Percentiles rank a stretch among this genome's conserved stretches.
Conservation (phyloP, 1,140 invertebrate species). For the Ladona fulva region DNA sequence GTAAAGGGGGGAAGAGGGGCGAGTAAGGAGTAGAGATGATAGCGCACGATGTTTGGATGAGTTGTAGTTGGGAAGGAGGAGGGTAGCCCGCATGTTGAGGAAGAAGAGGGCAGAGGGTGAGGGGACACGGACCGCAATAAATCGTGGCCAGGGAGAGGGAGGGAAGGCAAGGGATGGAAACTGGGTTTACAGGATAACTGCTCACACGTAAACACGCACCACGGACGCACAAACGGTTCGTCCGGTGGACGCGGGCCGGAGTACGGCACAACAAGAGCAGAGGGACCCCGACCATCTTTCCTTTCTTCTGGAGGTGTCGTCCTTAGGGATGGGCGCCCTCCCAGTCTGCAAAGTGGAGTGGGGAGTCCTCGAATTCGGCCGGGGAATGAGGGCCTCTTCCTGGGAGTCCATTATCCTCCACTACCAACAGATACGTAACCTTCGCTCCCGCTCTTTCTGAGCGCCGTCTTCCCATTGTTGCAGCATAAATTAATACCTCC, state of each 20-base stretch:
- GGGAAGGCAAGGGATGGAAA: not conserved
- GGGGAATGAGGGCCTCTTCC: not conserved
- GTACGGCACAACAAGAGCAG: not conserved
- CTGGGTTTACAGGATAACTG: not conserved
- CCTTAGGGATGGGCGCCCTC: not conserved
- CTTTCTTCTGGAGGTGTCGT: not conserved
- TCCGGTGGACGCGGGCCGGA: not conserved
- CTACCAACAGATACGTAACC: not conserved
- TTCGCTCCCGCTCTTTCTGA: not conserved
- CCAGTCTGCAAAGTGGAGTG: not conserved
- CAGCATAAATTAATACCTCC: constrained; percentile 2
- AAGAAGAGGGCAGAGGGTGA: no score
- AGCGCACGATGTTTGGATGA: not conserved
- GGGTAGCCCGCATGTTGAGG: not conserved
- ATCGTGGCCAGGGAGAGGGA: not conserved
- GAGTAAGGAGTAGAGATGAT: not conserved
- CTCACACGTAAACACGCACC: not conserved
- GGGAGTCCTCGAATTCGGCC: not conserved
- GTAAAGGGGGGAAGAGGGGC: not conserved
- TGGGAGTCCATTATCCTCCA: not conserved
- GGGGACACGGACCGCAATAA: not conserved
- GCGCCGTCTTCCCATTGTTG: not conserved
- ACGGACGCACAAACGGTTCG: not conserved
- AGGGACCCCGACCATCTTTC: not conserved
- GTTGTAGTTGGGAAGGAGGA: not conserved